A percentile compares a stretch with the other conserved stretches of the same genome.
These are phyloP conservation scores for Leptobrachium leishanense DNA, from an alignment of 2,113 vertebrate species.

Conservation along the genomic window DNA sequence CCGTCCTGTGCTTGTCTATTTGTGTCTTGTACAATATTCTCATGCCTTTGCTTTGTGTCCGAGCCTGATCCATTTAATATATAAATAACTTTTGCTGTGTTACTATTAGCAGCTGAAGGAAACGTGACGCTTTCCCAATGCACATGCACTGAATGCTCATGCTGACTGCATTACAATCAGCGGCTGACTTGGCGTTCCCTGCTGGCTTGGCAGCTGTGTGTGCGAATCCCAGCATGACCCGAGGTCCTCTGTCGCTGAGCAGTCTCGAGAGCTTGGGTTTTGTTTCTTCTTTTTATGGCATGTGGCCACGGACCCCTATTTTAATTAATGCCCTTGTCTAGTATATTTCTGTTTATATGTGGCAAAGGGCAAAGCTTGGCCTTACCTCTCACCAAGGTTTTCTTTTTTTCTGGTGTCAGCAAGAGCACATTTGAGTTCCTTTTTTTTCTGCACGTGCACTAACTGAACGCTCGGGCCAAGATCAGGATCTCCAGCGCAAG, in stretches of 20 bases:
- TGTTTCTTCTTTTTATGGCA: slow-evolving; percentile 17
- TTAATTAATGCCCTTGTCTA: slow-evolving; percentile 1
- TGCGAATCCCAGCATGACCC: slow-evolving; percentile 7
- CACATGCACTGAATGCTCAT: not conserved
- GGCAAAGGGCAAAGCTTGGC: not conserved
- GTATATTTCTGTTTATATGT: slow-evolving; percentile 29
- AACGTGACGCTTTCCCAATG: not conserved
- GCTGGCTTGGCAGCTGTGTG: slow-evolving; percentile 28
- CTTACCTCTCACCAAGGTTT: not conserved
- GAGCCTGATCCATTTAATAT: no score
- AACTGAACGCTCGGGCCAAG: no score
- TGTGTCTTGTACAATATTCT: no score
- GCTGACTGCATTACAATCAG: slow-evolving; percentile 8
- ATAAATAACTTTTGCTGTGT: no score
- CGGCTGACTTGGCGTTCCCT: slow-evolving; percentile 27
- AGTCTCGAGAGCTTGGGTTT: slow-evolving; percentile 1
- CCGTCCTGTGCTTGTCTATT: no score
- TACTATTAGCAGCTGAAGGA: not conserved
- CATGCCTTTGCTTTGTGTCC: no score
- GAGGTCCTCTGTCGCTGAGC: slow-evolving; percentile 7
- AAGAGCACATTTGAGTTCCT: not conserved
- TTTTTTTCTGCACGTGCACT: no score
- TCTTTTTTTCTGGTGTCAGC: not conserved
- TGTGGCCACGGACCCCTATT: slow-evolving; percentile 18
- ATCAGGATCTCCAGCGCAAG: no score